A percentile compares a stretch with the other conserved stretches of the same genome.
Conservation (phyloP, 92 coral and sea anemone genomes). For the Palythoa grandiflora region DNA sequence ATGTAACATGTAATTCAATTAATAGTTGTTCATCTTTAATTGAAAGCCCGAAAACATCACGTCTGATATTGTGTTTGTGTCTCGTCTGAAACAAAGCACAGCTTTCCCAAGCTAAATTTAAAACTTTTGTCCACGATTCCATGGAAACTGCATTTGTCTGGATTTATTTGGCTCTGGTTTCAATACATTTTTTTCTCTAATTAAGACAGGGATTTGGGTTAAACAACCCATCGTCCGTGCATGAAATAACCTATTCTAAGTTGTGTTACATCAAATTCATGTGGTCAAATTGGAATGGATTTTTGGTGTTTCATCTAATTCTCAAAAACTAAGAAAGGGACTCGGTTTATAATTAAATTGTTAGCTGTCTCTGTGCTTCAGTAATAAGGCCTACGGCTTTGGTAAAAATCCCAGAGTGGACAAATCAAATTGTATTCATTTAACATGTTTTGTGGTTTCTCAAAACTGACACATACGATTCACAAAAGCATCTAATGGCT, state of each 20-base stretch:
- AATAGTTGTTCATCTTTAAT: constrained; percentile 62
- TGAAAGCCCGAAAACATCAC: constrained; percentile 45
- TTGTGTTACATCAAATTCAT: too few relatives aligned
- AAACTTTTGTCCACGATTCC: constrained; percentile 21
- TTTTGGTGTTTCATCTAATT: neutral
- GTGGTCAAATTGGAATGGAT: neutral
- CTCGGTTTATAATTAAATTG: neutral
- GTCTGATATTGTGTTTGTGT: neutral
- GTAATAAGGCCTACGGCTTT: neutral
- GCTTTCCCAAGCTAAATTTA: neutral
- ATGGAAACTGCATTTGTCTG: constrained; percentile 23
- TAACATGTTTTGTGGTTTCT: constrained; percentile 11
- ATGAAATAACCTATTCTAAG: neutral
- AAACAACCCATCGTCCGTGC: neutral
- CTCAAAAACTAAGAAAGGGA: neutral
- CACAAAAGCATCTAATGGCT: neutral
- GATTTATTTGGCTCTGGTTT: neutral
- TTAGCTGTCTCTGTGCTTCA: neutral
- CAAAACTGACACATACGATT: neutral
- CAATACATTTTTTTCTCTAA: neutral
- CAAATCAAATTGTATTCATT: neutral
- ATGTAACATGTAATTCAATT: constrained; percentile 65
- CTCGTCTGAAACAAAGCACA: constrained; percentile 22
- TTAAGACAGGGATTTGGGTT: neutral
- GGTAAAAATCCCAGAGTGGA: constrained; percentile 18